Evolutionary conservation across 2,888 invertebrate species (phyloP), one percentile per base, ranked within the genome.

Genomic region (Diaperis boleti): DNA sequence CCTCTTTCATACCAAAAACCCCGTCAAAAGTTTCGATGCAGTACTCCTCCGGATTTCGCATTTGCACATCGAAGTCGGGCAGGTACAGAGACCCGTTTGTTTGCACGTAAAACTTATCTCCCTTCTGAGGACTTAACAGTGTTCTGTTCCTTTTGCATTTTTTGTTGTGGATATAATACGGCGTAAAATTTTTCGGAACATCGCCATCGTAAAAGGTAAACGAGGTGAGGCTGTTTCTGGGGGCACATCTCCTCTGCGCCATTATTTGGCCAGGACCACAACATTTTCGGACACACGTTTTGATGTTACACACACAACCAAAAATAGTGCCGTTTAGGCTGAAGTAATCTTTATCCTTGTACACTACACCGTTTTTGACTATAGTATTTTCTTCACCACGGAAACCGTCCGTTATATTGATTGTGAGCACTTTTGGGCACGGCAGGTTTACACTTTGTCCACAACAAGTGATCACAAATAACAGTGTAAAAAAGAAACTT

Each of bases 61-160:
- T 5, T 26, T 39, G 14, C 52, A 42, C 37, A 42, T 37, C 1
- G 52, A 31, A 1, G 3, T 61, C 15, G 0, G 72, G 69, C 15
- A 66, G 63, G 18, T 55, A 62, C 18, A 72, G 35, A 1, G 64
- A 52, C 0, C 69, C 69, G 49, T 71, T 64, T 5, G 41, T 14
- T 47, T 71, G 68, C 10, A 72, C 13, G 42, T 50, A 69, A 57
- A 69, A 69, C 6, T 14, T 8, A 31, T 70, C 64, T 3, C 18
- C 52, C 10, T 31, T 5, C 5, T 26, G 39, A 0, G 68, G 64
- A 3, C 35, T 33, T 31, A 72, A 44, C 41, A 59, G 20, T 2
- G 18, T 31, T n/a, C 8, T 31, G 1, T 15, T 17, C 7, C 26
- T 50, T 35, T 33, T 11, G 8, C 49, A 49, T 4, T 42, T 39